These are phyloP conservation scores for Rhinolophus sinicus DNA, from an alignment of 2,113 vertebrate species.

Conservation along the genomic window DNA sequence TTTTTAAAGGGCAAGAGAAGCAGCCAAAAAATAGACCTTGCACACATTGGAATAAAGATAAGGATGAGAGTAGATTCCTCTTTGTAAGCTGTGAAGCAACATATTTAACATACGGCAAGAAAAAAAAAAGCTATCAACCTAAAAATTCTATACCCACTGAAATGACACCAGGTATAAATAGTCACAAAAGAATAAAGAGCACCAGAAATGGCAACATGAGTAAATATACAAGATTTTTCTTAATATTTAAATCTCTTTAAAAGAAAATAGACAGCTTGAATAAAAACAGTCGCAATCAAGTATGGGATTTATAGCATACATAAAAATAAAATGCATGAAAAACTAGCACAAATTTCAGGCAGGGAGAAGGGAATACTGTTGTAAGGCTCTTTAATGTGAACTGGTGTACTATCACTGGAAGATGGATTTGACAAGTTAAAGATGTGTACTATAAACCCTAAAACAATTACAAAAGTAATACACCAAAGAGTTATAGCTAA, in stretches of 20 bases:
- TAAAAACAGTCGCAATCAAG: not conserved
- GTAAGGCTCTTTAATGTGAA: not conserved
- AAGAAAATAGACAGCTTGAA: not conserved
- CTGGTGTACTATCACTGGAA: not conserved
- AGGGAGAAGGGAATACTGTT: not conserved
- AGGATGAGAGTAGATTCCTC: not conserved
- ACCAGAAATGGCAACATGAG: not conserved
- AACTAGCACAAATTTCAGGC: not conserved
- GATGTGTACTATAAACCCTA: slow-evolving; percentile 15
- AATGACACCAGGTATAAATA: not conserved
- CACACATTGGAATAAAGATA: not conserved
- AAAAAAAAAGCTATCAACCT: not conserved
- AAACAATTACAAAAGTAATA: slow-evolving; percentile 29
- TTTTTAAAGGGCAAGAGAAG: not conserved
- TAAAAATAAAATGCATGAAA: slow-evolving; percentile 31
- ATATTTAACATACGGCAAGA: not conserved
- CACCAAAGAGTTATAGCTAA: not conserved
- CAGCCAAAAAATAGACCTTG: not conserved
- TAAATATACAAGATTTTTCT: not conserved
- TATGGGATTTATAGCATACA: not conserved
- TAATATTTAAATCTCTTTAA: slow-evolving; percentile 38
- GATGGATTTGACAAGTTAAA: slow-evolving; percentile 16
- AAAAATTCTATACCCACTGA: not conserved
- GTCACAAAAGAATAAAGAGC: not conserved
- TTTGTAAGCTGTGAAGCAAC: not conserved